Base-by-base conservation (phyloP, 2,113 vertebrate species). In the Hippolais icterina region DNA sequence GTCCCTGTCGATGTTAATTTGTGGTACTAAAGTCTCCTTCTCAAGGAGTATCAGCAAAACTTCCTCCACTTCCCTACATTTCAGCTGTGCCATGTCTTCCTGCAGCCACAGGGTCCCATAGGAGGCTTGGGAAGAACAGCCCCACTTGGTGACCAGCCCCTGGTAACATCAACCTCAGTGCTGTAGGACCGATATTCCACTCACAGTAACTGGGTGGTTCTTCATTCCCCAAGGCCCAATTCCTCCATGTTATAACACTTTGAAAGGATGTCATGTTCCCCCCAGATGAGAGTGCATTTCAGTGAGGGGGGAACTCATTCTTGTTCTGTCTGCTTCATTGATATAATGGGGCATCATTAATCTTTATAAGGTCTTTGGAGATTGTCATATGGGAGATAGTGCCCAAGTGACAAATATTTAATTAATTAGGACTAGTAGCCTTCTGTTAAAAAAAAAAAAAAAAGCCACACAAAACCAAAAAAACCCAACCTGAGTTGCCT, bases 321-420 rank as follows among this genome's bases (percentile, higher is more conserved):
- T 92, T 87, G 65, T 78, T 80, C 76, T 96, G 94, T 88, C 88
- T 95, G 85, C 56, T 95, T 92, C 83, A n/a, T 83, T 93, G 85
- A 53, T 71, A 56, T 60, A 81, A 83, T 60, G 79, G 88, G 85
- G 83, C 66, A 49, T 72, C 76, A 89, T 93, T 78, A 94, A 93
- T 94, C 79, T 93, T 95, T 84, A 80, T 90, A 93, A 90, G 85
- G 54, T 83, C 83, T 78, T 94, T 94, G 72, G 92, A 93, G 69
- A 50, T 71, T 93, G 68, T 93, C 80, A 70, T 89, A 69, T 68
- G 49, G 61, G 69, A 92, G 65, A 95, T 57, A 77, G 70, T 91
- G 80, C 70, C 91, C 81, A 72, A 93, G 70, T 94, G 91, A 92
- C 76, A 93, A 90, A 92, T 96, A 96, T 90, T 90, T 89, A 94